phyloP scores from a whole-genome alignment of 2,113 vertebrate species.

The Hemiprocne comata region DNA sequence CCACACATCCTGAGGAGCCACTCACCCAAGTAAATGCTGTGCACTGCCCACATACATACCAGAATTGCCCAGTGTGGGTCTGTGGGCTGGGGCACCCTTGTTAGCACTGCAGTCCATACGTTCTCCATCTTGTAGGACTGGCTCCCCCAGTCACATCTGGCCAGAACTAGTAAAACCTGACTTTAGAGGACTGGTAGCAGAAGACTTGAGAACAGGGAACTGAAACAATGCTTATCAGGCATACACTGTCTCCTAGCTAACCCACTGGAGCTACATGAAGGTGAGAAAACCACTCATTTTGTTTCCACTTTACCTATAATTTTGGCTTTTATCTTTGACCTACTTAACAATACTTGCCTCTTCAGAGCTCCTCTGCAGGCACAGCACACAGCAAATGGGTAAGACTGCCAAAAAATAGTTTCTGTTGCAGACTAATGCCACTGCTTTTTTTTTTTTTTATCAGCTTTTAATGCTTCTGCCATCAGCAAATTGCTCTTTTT shows the following conservation, averaged over 20 bases:
- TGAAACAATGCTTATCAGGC: not conserved
- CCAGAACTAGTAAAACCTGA: not conserved
- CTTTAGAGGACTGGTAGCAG: not conserved
- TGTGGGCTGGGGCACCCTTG: not conserved
- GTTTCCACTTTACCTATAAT: not conserved
- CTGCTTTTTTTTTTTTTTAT: not conserved
- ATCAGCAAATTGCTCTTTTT: not conserved
- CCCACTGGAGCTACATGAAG: not conserved
- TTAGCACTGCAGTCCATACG: not conserved
- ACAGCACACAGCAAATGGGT: not conserved
- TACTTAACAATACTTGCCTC: not conserved
- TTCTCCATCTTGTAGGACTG: not conserved
- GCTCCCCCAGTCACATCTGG: not conserved
- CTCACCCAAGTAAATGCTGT: not conserved
- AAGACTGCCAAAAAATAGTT: not conserved
- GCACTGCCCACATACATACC: fast-evolving
- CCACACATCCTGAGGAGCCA: not conserved
- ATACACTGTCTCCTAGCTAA: not conserved
- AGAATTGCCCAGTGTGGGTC: not conserved
- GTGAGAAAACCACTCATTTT: not conserved
- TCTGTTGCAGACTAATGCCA: not conserved
- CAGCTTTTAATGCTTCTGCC: not conserved
- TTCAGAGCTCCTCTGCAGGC: not conserved
- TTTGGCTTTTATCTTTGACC: not conserved
- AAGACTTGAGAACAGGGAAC: not conserved